Evolutionary conservation across 2,888 invertebrate species (phyloP).

Genomic region (Hylaea fasciaria): DNA sequence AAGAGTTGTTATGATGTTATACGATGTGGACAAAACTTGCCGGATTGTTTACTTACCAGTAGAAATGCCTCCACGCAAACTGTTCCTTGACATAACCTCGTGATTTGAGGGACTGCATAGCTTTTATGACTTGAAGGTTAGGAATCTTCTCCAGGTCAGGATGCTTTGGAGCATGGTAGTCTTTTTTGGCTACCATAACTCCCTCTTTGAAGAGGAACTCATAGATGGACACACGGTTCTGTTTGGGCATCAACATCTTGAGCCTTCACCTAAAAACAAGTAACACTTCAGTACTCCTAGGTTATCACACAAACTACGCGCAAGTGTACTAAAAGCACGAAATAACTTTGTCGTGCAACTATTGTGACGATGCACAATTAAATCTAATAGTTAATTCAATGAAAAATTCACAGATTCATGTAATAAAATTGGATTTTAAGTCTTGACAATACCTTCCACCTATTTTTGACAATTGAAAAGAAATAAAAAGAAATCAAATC

Average conservation of each 20-base stretch:
- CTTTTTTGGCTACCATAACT: conserved; percentile 99
- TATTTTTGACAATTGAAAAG: conserved; percentile 60
- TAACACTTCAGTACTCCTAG: conserved; percentile 52
- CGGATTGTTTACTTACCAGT: conserved; percentile 88
- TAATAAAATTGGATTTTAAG: conserved; percentile 49
- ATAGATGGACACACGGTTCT: conserved; percentile 97
- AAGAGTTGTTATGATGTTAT: no score
- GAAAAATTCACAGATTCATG: conserved; percentile 43
- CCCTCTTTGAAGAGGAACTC: conserved; percentile 99
- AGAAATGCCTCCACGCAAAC: conserved; percentile 99
- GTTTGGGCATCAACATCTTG: conserved; percentile 99
- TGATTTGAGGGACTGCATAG: conserved; percentile 98
- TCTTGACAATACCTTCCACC: conserved; percentile 55
- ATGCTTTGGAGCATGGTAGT: conserved; percentile 99
- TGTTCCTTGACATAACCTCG: conserved; percentile 99
- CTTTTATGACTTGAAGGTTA: conserved; percentile 99
- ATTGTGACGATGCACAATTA: background rate
- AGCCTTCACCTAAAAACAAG: conserved; percentile 74
- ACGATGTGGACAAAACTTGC: conserved; percentile 1
- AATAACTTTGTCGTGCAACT: conserved; percentile 41
- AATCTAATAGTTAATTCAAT: conserved; percentile 15
- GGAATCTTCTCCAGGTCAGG: conserved; percentile 97
- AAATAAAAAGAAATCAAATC: conserved; percentile 13
- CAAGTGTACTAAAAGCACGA: conserved; percentile 35
- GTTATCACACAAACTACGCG: conserved; percentile 50